These are phyloP conservation scores for Drosophila paramelanica DNA, from an alignment of 2,888 invertebrate genomes.

Conservation along the genomic window DNA sequence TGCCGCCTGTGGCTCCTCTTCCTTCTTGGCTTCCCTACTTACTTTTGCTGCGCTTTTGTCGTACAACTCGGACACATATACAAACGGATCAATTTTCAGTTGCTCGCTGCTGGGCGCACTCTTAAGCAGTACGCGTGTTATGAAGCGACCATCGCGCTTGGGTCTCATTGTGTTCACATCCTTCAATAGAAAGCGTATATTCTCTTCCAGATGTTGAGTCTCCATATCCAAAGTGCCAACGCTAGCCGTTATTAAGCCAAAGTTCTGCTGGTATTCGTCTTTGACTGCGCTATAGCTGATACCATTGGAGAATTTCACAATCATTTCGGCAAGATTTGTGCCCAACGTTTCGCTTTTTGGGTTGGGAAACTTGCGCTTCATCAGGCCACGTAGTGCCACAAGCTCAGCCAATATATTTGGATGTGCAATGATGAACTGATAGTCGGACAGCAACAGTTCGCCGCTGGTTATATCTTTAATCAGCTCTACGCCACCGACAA, in stretches of 20 bases:
- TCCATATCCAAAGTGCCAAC: constrained; percentile 92
- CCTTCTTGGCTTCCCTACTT: constrained; percentile 39
- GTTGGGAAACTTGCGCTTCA: constrained; percentile 92
- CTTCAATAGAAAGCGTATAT: constrained; percentile 88
- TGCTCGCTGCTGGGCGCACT: constrained; percentile 89
- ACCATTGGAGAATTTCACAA: constrained; percentile 89
- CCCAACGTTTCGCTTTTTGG: constrained; percentile 89
- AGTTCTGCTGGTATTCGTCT: constrained; percentile 90
- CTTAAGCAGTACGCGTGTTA: constrained; percentile 88
- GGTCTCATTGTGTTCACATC: constrained; percentile 89
- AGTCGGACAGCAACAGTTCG: constrained; percentile 88
- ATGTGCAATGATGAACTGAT: constrained; percentile 91
- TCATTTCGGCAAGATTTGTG: constrained; percentile 87
- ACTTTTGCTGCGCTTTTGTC: constrained; percentile 55
- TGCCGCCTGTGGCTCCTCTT: constrained; percentile 30
- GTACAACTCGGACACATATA: constrained; percentile 84
- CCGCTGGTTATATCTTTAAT: constrained; percentile 92
- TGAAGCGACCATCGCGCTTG: constrained; percentile 89
- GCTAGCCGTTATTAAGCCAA: constrained; percentile 88
- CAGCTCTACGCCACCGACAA: constrained; percentile 90
- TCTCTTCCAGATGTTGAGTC: constrained; percentile 89
- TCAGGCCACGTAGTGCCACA: constrained; percentile 90
- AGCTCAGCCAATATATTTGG: constrained; percentile 92
- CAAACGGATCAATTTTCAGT: constrained; percentile 89
- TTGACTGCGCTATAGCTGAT: constrained; percentile 89